These are phyloP conservation scores for Scyliorhinus canicula DNA, from an alignment of 2,797 vertebrate species.

Conservation along the genomic window DNA sequence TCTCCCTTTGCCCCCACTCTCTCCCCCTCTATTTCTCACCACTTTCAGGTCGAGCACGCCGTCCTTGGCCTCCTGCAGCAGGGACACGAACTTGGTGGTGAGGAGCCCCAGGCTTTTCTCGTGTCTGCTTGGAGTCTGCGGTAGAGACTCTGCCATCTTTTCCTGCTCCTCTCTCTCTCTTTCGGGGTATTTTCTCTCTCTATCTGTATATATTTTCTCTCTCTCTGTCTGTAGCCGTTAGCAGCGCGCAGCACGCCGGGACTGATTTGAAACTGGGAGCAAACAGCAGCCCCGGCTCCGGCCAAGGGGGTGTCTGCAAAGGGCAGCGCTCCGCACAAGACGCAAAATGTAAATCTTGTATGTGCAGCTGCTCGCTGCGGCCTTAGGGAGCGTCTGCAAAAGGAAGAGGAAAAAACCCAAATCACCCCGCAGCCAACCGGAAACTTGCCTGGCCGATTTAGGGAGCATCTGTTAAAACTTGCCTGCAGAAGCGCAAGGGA, in stretches of 20 bases:
- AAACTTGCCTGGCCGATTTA: not conserved
- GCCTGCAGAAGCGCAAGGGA: not conserved
- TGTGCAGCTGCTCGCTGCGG: not conserved
- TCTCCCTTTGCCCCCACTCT: not conserved
- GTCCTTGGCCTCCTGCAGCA: conserved; percentile 81
- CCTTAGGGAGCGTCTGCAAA: not conserved
- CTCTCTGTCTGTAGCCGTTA: conserved; percentile 61
- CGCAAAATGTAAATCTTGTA: not conserved
- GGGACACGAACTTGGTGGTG: conserved; percentile 80
- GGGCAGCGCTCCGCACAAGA: not conserved
- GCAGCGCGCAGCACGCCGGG: conserved; percentile 70
- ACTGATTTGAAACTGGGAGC: conserved; percentile 49
- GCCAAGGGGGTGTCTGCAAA: conserved; percentile 10
- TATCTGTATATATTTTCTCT: not conserved
- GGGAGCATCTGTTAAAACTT: not conserved
- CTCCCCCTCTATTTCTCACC: conserved; percentile 59
- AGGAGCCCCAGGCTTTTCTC: conserved; percentile 94
- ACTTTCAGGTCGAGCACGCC: conserved; percentile 85
- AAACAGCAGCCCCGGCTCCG: not conserved
- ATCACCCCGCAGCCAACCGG: too few species aligned
- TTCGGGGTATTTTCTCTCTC: not conserved
- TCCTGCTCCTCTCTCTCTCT: not conserved
- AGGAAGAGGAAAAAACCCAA: not conserved
- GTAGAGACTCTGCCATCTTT: conserved; percentile 23
- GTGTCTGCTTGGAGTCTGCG: conserved; percentile 63